These are phyloP conservation scores for Xenotilapia longispinis DNA, from an alignment of 2,113 vertebrate species.

Conservation along the genomic window DNA sequence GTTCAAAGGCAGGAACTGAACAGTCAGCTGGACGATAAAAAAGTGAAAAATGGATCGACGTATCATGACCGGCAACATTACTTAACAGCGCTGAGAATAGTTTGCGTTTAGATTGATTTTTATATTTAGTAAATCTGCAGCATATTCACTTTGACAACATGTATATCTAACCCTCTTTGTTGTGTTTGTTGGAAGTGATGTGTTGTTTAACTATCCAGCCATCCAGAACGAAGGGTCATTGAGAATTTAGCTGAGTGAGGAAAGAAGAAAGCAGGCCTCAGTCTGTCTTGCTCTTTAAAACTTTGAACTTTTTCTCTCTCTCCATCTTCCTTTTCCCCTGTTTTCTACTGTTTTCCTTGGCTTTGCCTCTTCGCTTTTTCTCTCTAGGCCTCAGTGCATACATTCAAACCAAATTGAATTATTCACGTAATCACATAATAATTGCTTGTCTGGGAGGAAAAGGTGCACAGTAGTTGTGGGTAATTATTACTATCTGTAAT, in stretches of 20 bases:
- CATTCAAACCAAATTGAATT: conserved; percentile 24
- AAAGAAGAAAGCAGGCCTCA: background rate
- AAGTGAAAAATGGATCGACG: background rate
- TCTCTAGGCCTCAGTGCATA: background rate
- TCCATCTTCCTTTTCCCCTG: background rate
- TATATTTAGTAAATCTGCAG: background rate
- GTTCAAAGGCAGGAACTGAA: background rate
- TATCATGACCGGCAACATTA: background rate
- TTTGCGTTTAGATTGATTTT: background rate
- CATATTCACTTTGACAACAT: background rate
- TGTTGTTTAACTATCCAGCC: background rate
- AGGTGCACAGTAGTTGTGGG: conserved; percentile 40
- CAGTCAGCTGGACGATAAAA: background rate
- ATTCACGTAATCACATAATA: conserved; percentile 37
- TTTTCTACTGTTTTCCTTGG: conserved; percentile 14
- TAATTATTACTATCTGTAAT: conserved; percentile 43
- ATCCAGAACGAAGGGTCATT: background rate
- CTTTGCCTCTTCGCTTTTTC: background rate
- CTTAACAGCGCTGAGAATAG: background rate
- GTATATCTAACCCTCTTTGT: background rate
- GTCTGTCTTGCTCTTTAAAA: background rate
- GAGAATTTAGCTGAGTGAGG: background rate
- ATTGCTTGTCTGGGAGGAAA: conserved; percentile 30
- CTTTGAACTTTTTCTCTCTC: background rate
- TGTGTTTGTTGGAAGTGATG: background rate